These are phyloP conservation scores for Poeciliopsis retropinna DNA, from an alignment of 2,113 vertebrate species.

Conservation along the genomic window DNA sequence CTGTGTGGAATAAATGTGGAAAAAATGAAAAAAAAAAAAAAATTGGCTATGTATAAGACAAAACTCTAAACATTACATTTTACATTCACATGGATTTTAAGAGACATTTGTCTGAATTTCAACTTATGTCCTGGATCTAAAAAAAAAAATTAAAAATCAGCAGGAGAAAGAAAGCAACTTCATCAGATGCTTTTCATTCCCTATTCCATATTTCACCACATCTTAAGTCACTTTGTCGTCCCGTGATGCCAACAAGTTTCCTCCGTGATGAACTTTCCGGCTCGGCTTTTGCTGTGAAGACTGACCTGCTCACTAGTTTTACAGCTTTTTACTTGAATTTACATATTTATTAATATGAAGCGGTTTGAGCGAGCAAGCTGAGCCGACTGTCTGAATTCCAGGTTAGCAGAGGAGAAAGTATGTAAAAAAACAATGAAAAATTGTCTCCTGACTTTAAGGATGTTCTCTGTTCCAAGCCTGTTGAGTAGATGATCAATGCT, in stretches of 20 bases:
- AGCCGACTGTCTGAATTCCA: constrained; percentile 58
- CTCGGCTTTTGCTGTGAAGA: constrained; percentile 29
- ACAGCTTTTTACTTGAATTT: constrained; percentile 78
- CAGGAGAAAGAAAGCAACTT: constrained; percentile 23
- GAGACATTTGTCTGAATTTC: constrained; percentile 40
- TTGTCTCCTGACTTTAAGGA: constrained; percentile 59
- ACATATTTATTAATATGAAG: constrained; percentile 75
- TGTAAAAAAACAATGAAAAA: background rate
- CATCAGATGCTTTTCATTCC: constrained; percentile 34
- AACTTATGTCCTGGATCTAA: constrained; percentile 37
- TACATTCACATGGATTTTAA: constrained; percentile 7
- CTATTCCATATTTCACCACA: constrained; percentile 23
- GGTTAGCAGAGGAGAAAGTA: constrained; percentile 53
- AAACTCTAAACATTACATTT: background rate
- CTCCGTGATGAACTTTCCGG: constrained; percentile 38
- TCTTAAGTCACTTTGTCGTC: constrained; percentile 19
- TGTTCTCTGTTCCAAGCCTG: constrained; percentile 57
- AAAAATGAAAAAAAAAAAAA: background rate
- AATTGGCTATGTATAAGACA: constrained; percentile 5
- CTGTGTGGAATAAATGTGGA: background rate
- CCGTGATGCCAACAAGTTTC: constrained; percentile 26
- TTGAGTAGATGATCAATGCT: constrained; percentile 57
- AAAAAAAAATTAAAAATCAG: constrained; percentile 14
- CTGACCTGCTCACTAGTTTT: constrained; percentile 49
- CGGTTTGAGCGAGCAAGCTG: constrained; percentile 27